Evolutionary conservation across 1,140 invertebrate species (phyloP).

Genomic region (Phenacoccus solenopsis): DNA sequence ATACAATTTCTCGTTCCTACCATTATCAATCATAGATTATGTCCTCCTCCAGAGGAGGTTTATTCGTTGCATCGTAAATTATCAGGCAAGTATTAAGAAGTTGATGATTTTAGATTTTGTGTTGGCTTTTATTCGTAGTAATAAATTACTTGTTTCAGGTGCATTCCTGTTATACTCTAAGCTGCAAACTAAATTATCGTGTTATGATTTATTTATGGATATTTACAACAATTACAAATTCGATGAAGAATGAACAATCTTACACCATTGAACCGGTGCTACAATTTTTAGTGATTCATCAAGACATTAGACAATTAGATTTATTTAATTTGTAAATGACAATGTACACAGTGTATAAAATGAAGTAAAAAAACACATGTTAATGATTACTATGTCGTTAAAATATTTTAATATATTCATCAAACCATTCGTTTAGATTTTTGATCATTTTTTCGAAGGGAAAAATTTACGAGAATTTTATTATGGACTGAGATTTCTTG

Average conservation of each 20-base stretch:
- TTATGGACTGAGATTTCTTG: too few relatives aligned
- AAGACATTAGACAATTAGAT: background rate
- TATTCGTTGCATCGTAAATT: conserved; percentile 97
- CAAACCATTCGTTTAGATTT: too few relatives aligned
- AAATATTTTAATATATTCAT: too few relatives aligned
- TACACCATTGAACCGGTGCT: background rate
- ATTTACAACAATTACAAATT: conserved; percentile 53
- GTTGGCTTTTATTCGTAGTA: background rate
- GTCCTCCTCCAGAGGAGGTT: conserved; percentile 95
- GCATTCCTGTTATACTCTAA: conserved; percentile 91
- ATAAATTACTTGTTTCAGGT: conserved; percentile 39
- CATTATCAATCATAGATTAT: conserved; percentile 85
- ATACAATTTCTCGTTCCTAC: conserved; percentile 81
- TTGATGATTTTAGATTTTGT: background rate
- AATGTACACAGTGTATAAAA: background rate
- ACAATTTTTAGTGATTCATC: too few relatives aligned
- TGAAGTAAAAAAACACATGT: too few relatives aligned
- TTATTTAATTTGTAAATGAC: background rate
- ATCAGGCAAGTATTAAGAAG: conserved; percentile 41
- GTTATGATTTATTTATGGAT: conserved; percentile 72
- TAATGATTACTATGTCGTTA: too few relatives aligned
- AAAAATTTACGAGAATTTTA: too few relatives aligned
- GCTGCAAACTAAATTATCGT: conserved; percentile 72
- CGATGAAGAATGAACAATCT: background rate
- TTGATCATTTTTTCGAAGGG: too few relatives aligned